Evolutionary conservation across 2,888 invertebrate species (phyloP), one percentile per base, ranked within the genome.

Genomic region (Mythimna lalbum): DNA sequence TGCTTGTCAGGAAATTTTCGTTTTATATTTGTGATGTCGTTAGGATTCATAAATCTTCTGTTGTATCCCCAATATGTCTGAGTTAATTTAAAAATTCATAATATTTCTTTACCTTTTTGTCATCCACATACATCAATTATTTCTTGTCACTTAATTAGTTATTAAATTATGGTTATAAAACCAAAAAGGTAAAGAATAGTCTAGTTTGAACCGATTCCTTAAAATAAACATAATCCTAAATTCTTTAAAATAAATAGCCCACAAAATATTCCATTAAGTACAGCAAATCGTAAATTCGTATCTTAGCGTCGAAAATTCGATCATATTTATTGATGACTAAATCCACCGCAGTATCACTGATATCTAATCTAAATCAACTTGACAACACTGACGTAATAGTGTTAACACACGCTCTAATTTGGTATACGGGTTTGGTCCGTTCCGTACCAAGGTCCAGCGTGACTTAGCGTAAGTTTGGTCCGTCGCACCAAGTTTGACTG

Each of bases 341-440:
- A 65, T 39, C 14, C 27, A 66, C 10, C 14, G 27, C 27, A 4
- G 50, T 73, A 72, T 80, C 71, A 47, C 23, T 21, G 33, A 47
- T 47, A 43, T 43, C 43, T 63, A 39, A 77, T 75, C 72, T 43
- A 52, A 70, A 75, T 68, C 70, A 36, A 55, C 55, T 69, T 73
- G 67, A 53, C 60, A 65, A 61, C 72, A 69, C 14, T 36, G 43
- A 55, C 43, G 43, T 17, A 39, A 39, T 39, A 43, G 17, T 17
- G 43, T 43, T 43, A 19, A 43, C 43, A 19, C 9, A 43, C 6
- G 43, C 14, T 43, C 43, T n/a, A n/a, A n/a, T n/a, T n/a, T n/a
- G n/a, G n/a, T n/a, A n/a, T n/a, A n/a, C n/a, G n/a, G n/a, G n/a
- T n/a, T n/a, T n/a, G n/a, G n/a, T n/a, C n/a, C n/a, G n/a, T n/a